These are phyloP conservation scores for Corapipo altera DNA, from an alignment of 2,113 vertebrate genomes.

Conservation along the genomic window DNA sequence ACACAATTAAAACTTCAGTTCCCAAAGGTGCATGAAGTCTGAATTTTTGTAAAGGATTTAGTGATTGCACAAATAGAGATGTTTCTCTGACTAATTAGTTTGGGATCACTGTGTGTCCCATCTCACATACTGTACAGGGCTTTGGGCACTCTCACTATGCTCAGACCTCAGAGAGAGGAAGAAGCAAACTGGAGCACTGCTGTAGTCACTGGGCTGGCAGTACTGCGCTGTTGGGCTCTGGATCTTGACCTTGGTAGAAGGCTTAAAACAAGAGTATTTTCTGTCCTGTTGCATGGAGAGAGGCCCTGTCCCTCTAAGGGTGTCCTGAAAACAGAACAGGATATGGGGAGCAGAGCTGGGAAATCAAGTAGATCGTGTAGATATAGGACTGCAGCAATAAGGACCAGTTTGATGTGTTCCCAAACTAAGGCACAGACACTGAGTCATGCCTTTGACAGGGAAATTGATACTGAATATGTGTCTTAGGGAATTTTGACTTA, in stretches of 20 bases:
- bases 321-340: neutral
- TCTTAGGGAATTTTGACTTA: neutral
- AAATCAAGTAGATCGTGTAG: neutral
- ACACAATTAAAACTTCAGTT: slow-evolving; percentile 19
- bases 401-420: fast-evolving
- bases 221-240: neutral
- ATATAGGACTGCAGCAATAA: neutral
- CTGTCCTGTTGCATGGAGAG: neutral
- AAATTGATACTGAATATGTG: neutral
- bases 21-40: neutral
- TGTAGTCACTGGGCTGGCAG: neutral
- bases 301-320: neutral
- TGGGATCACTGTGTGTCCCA: neutral
- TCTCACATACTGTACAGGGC: neutral
- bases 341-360: neutral
- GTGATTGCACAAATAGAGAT: neutral
- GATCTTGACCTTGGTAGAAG: neutral
- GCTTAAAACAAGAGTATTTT: neutral
- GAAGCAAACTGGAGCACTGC: neutral
- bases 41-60: neutral
- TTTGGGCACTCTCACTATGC: neutral
- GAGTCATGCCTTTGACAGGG: neutral
- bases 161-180: neutral
- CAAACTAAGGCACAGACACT: neutral
- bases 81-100: neutral